Evolutionary conservation across 1,140 invertebrate species (phyloP).

Genomic region (Drosophila ironensis): DNA sequence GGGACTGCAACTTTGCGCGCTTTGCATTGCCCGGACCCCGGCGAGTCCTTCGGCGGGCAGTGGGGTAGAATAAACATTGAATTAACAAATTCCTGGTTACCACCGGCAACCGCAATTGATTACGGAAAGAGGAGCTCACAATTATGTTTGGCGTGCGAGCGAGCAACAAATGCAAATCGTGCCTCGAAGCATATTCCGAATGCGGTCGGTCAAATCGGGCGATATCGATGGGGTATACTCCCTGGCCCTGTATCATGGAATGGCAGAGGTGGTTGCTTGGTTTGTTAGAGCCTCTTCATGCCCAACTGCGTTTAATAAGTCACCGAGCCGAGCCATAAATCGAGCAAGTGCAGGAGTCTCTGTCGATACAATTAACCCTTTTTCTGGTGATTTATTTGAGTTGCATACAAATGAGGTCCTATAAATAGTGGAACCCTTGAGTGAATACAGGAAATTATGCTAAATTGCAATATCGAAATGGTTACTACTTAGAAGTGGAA

Average conservation of each 20-base stretch:
- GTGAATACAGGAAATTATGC: neutral
- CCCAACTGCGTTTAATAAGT: constrained; percentile 71
- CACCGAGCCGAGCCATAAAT: constrained; percentile 59
- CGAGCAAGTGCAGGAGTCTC: constrained; percentile 10
- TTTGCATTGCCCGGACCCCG: constrained; percentile 11
- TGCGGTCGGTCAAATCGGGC: constrained; percentile 39
- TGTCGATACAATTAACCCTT: constrained; percentile 56
- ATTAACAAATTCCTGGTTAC: constrained; percentile 81
- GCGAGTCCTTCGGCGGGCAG: constrained; percentile 10
- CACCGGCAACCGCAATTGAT: constrained; percentile 74
- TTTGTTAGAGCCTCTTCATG: constrained; percentile 43
- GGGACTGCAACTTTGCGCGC: constrained; percentile 39
- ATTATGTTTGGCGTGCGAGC: constrained; percentile 70
- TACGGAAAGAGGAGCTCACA: constrained; percentile 59
- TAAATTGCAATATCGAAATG: neutral
- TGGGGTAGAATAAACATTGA: constrained; percentile 75
- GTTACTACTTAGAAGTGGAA: too few relatives aligned
- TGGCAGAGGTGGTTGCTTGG: neutral
- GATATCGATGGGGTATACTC: constrained; percentile 28
- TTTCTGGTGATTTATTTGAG: constrained; percentile 40
- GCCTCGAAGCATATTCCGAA: constrained; percentile 33
- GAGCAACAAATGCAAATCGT: constrained; percentile 76
- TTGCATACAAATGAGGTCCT: constrained; percentile 19
- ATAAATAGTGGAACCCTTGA: constrained; percentile 5
- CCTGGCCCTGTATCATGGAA: neutral